Evolutionary conservation across 2,888 invertebrate genomes (phyloP), one percentile per base, ranked within the genome.

Genomic region (Cephus spinipes): DNA sequence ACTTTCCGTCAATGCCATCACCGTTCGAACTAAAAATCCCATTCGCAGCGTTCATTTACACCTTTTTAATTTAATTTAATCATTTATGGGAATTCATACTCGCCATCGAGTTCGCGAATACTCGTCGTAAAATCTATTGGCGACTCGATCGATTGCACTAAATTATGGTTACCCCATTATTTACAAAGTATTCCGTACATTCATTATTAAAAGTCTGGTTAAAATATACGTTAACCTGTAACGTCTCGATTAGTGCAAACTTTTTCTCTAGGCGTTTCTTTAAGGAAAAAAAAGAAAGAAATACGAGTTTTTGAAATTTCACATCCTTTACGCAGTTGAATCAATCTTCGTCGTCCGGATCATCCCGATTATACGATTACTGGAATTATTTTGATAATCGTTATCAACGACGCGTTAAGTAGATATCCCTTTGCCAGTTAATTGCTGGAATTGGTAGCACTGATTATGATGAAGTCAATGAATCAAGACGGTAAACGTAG

Each of bases 171-270:
- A 31, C 71, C 23, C 33, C 33, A 77, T 82, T 85, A 85, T 85
- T 81, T 85, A 85, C 85, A 85, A 74, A 83, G 77, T 79, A 84
- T 80, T 79, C 77, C 75, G 40, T 74, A 79, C 73, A 80, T 32
- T 68, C 79, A 68, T 71, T 78, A 6, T 74, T 74, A 69, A 73
- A 77, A 68, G 75, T 75, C 36, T 68, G 75, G n/a, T 77, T 77
- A 75, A 75, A 77, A 77, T 69, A 15, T 73, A 73, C 33, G 12
- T 73, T 12, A 74, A 77, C 73, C 69, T 40, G 35, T 32, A 35
- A 73, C 34, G 30, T 35, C n/a, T 55, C 35, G 74, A 32, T 23
- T 30, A 34, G n/a, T 23, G 35, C 33, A 23, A 74, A 74, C n/a
- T 23, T 35, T 32, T 34, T 74, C 15, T 30, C 74, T 34, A 74